Base-by-base conservation (phyloP, 2,797 vertebrate genomes). In the Cyclura pinguis region DNA sequence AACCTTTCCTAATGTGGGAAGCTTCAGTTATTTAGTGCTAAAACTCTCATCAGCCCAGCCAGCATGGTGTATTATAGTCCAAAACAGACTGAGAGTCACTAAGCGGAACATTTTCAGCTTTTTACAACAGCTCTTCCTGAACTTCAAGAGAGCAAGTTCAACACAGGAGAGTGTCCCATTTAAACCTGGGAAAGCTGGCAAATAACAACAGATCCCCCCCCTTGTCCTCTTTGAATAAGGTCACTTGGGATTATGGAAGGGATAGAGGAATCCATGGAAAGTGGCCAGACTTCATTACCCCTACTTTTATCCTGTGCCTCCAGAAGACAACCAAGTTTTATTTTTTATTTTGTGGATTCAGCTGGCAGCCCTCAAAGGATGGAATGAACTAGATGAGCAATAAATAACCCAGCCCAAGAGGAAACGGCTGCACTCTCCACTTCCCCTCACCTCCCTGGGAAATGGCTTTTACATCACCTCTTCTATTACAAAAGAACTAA, bases 261-360 rank as follows among this genome's bases (percentile, higher is more conserved):
- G 13, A 32, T 10, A n/a, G 47, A 3, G 42, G 59, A 67, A 67
- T 24, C 32, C 35, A 52, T 35, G 64, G 42, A 77, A n/a, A 83
- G 67, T 47, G 73, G 62, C 59, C 29, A 84, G 35, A 12, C 27
- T 91, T 81, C 42, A 24, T 84, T 78, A 59, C 59, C 86, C 32
- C 55, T 16, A n/a, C 22, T 85, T 72, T 52, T 59, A 16, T 8
- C 78, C 13, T 57, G n/a, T 57, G 38, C 64, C 47, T 78, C 35
- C 62, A 69, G 62, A 87, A 55, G 59, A 72, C n/a, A 52, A 52
- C 24, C 32, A 78, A 24, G 32, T 67, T 84, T 89, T 84, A 72
- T 84, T 91, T 81, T 91, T 91, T 62, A 24, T 64, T 69, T 69
- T 78, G 85, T 84, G 73, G 59, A 87, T 87, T 84, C 59, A 88